A percentile compares a stretch with the other conserved stretches of the same genome.
Evolutionary conservation across 2,888 invertebrate genomes (phyloP).

Genomic region (Heteromyza rotundicornis): DNA sequence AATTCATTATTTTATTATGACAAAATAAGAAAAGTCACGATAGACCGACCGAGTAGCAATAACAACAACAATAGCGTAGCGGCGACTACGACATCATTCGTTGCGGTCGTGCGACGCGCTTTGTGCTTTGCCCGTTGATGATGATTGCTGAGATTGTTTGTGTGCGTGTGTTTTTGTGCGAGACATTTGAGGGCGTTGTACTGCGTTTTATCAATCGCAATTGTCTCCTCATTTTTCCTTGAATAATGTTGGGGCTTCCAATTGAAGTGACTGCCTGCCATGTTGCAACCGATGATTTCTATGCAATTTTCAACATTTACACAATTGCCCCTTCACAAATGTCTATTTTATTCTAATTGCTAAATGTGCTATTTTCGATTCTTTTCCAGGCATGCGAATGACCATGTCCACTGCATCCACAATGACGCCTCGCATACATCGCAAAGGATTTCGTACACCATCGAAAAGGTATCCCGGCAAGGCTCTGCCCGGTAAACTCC

Average conservation of each 20-base stretch:
- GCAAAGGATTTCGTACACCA: slow-evolving; percentile 72
- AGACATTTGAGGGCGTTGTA: slow-evolving; percentile 19
- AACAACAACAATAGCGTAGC: not conserved
- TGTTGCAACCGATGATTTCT: too few species aligned
- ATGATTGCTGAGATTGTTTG: not conserved
- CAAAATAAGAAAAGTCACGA: not conserved
- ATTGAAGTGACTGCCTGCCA: too few species aligned
- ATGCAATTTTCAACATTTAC: too few species aligned
- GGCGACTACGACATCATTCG: not conserved
- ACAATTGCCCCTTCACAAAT: too few species aligned
- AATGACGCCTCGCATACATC: slow-evolving; percentile 71
- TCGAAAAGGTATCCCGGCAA: slow-evolving; percentile 67
- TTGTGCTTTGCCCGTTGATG: too few species aligned
- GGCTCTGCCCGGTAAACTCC: slow-evolving; percentile 61
- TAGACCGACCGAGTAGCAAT: not conserved
- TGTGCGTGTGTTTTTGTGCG: too few species aligned
- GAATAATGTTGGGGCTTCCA: not conserved
- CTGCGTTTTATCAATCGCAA: slow-evolving; percentile 1
- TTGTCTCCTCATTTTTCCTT: not conserved
- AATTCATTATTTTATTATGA: not conserved
- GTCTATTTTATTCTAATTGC: too few species aligned
- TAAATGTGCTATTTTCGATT: not conserved
- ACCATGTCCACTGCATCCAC: slow-evolving; percentile 74
- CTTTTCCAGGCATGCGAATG: slow-evolving; percentile 73
- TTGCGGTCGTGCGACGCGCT: not conserved